phyloP scores from a whole-genome alignment of 2,797 vertebrate genomes.

The Garrulus glandarius region DNA sequence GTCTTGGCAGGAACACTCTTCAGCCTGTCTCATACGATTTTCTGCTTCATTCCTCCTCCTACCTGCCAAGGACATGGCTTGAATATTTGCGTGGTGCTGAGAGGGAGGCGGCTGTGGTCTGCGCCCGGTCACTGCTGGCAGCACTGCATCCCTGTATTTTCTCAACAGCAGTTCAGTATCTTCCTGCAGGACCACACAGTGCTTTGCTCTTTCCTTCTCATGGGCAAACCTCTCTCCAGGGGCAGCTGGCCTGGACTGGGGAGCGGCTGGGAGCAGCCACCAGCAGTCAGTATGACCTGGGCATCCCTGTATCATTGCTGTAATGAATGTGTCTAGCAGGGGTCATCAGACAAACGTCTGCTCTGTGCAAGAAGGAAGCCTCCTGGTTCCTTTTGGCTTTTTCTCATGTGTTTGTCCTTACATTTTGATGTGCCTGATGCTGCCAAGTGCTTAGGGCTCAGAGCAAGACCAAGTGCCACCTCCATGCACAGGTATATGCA shows the following conservation, averaged over 20 bases:
- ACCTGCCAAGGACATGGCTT: constrained; percentile 21
- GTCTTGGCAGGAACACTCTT: constrained; percentile 17
- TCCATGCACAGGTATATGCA: neutral
- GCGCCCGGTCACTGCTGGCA: rapidly evolving
- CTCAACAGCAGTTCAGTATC: neutral
- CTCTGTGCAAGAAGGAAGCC: neutral
- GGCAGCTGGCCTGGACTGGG: neutral
- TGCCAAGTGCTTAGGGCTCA: neutral
- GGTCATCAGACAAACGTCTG: rapidly evolving
- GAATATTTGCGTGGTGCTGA: neutral
- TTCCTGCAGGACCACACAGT: neutral
- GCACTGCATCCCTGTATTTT: rapidly evolving
- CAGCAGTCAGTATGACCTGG: neutral
- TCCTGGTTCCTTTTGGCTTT: neutral
- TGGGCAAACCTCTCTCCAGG: neutral
- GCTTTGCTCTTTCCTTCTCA: neutral
- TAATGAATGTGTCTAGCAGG: neutral
- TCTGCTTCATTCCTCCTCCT: constrained; percentile 21
- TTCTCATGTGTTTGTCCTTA: neutral
- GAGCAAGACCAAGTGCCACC: neutral
- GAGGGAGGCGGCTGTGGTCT: neutral
- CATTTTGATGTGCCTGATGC: neutral
- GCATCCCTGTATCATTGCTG: rapidly evolving
- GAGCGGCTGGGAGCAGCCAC: neutral
- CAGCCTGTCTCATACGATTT: neutral